These are phyloP conservation scores for Nerophis ophidion DNA, from an alignment of 2,113 vertebrate species.

Conservation along the genomic window DNA sequence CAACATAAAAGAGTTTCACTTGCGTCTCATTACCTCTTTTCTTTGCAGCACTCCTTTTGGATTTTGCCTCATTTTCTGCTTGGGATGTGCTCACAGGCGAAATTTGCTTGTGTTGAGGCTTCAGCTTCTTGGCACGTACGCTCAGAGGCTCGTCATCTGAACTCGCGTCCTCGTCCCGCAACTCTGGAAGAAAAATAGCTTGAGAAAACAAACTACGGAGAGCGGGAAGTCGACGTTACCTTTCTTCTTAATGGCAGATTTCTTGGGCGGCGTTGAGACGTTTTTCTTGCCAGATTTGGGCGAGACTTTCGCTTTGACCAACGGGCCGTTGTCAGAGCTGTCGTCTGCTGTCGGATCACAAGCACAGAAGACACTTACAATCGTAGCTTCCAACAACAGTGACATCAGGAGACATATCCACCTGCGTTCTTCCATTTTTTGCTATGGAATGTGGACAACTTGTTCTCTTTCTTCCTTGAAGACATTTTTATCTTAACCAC, in stretches of 20 bases:
- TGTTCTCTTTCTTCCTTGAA: slow-evolving; percentile 18
- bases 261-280: slow-evolving; percentile 12
- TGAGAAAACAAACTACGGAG: not conserved
- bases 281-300: slow-evolving; percentile 26
- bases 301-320: slow-evolving; percentile 17
- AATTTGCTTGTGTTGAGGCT: slow-evolving; percentile 8
- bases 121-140: slow-evolving; percentile 16
- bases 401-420: not conserved
- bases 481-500: slow-evolving; percentile 25
- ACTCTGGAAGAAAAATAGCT: slow-evolving; percentile 10
- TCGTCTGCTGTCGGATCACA: slow-evolving; percentile 15
- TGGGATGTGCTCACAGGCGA: not conserved
- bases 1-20: not conserved
- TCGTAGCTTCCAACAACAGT: not conserved
- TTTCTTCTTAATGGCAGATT: slow-evolving; percentile 26
- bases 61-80: slow-evolving; percentile 13
- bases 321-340: slow-evolving; percentile 41
- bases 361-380: not conserved
- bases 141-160: slow-evolving; percentile 42
- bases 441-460: slow-evolving; percentile 17
- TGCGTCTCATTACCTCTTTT: slow-evolving; percentile 29
- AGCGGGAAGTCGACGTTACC: slow-evolving; percentile 5
- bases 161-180: not conserved
- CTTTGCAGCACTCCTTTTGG: slow-evolving; percentile 29
- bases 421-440: slow-evolving; percentile 33